Base-by-base conservation (phyloP, 2,888 invertebrate species). In the Camptogramma bilineatum region DNA sequence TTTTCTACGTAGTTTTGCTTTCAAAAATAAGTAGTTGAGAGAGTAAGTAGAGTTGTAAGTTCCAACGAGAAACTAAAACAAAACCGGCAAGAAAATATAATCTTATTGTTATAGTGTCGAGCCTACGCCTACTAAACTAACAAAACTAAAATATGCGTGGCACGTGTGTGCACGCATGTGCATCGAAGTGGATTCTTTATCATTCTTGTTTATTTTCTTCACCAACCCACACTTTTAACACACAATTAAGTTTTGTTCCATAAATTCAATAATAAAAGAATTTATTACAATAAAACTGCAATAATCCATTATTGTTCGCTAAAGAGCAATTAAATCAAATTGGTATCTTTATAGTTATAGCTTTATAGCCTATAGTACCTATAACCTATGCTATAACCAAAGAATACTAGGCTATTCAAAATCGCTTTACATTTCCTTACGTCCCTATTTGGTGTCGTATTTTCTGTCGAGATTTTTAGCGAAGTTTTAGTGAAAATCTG, bases 101-200 rank as follows among this genome's bases (percentile, higher is more conserved):
- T 46, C 4, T 28, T 28, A 54, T 46, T 54, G 44, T 54, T 28
- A 17, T 46, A 16, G 28, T 47, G 31, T 46, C 46, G 18, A 2
- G 17, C 44, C 44, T 44, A 39, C 34, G 44, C 9, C 44, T 44
- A 16, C 21, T 28, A 47, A 47, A 55, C 13, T 34, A 48, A 56
- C 31, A 39, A 42, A 56, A 56, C 52, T 56, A 52, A 47, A 55
- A 46, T 51, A 62, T 34, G 56, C 52, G 21, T 44, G 57, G 62
- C 62, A 63, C 62, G 62, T 57, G 62, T 52, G 62, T 52, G 57
- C 62, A 57, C 52, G 52, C 62, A 53, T 53, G 62, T 57, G 62
- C 62, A 63, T 57, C 52, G 57, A 42, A 57, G 57, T 52, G 39
- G 47, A 46, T 56, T 18, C 44, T 42, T 34, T 47, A 16, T 31